Evolutionary conservation across 2,888 invertebrate genomes (phyloP).

Genomic region (Onthophagus sagittarius): DNA sequence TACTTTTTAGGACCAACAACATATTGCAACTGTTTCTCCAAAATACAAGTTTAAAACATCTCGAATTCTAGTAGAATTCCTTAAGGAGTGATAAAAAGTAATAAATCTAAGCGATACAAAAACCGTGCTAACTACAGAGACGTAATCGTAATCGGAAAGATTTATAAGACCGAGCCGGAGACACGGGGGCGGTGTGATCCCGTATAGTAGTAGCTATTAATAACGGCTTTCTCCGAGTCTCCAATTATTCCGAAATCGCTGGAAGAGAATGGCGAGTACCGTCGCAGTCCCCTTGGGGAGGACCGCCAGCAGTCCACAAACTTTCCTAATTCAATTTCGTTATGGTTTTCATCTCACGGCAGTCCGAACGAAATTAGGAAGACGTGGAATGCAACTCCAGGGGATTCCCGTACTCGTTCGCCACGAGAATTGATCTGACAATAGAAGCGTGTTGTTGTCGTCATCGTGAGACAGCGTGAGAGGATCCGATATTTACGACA

Average conservation of each 20-base stretch:
- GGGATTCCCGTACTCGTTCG: constrained; percentile 24
- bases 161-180: background rate
- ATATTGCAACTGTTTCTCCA: background rate
- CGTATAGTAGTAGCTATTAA: constrained; percentile 11
- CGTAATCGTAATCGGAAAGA: background rate
- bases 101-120: background rate
- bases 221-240: constrained; percentile 9
- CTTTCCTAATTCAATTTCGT: constrained; percentile 38
- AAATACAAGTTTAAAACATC: background rate
- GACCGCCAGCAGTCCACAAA: constrained; percentile 36
- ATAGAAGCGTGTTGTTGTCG: constrained; percentile 17
- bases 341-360: constrained; percentile 39
- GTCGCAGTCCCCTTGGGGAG: constrained; percentile 21
- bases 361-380: constrained; percentile 33
- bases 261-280: background rate
- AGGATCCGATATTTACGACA: constrained; percentile 23
- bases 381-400: constrained; percentile 29
- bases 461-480: constrained; percentile 26
- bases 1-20: too few relatives aligned
- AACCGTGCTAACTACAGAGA: background rate
- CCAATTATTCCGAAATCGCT: constrained; percentile 9
- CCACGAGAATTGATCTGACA: constrained; percentile 33
- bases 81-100: background rate
- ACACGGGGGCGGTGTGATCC: background rate
- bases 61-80: too few relatives aligned